phyloP scores from a whole-genome alignment of 2,888 invertebrate genomes.

The Podotricha telesiphe region DNA sequence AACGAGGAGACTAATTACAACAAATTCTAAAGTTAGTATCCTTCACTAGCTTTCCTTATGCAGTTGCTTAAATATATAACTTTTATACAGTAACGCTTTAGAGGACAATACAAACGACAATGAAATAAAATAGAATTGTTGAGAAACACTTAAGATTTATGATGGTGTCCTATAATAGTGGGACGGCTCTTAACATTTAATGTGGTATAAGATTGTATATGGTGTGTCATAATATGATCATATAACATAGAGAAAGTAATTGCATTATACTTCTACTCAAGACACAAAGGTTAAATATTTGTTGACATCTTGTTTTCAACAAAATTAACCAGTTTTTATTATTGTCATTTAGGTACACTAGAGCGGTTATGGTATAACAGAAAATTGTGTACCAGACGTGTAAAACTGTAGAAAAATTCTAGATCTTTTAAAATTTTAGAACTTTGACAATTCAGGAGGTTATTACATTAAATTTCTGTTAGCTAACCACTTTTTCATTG shows the following conservation, averaged over 20 bases:
- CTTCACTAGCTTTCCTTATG: no score
- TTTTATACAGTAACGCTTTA: neutral
- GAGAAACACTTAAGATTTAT: conserved; percentile 13
- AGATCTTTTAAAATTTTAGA: no score
- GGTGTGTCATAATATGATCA: conserved; percentile 15
- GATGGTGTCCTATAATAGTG: conserved; percentile 10
- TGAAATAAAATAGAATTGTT: conserved; percentile 18
- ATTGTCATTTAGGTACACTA: neutral
- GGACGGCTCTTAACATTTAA: conserved; percentile 6
- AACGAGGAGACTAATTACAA: no score
- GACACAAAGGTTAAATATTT: conserved; percentile 20
- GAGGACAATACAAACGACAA: neutral
- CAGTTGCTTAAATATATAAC: no score
- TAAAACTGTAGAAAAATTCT: no score
- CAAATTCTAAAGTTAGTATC: no score
- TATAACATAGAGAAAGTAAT: conserved; percentile 30
- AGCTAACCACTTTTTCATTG: no score
- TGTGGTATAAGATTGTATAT: conserved; percentile 20
- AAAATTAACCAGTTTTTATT: neutral
- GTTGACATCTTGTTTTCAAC: conserved; percentile 2
- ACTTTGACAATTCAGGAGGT: no score
- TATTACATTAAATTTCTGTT: no score
- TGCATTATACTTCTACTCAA: conserved; percentile 18
- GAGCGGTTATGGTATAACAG: neutral
- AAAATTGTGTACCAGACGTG: neutral